These are phyloP conservation scores for Spermophilus dauricus DNA, from an alignment of 2,113 vertebrate species.

Conservation along the genomic window DNA sequence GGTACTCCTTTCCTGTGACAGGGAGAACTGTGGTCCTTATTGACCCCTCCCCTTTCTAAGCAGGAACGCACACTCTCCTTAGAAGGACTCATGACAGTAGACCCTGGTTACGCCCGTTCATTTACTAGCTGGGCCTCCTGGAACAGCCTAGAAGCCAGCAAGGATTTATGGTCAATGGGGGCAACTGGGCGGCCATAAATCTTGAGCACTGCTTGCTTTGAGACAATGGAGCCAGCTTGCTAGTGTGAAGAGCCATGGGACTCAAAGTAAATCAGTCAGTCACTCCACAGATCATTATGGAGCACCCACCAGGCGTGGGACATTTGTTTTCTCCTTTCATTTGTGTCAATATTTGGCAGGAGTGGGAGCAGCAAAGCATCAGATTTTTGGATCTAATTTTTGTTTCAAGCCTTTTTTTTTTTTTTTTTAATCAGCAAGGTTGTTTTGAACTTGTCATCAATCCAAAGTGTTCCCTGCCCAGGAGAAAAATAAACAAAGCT, in stretches of 20 bases:
- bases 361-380: neutral
- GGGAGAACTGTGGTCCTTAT: neutral
- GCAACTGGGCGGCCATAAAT: constrained; percentile 32
- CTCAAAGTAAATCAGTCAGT: neutral
- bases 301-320: neutral
- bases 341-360: constrained; percentile 42
- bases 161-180: neutral
- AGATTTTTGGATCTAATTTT: neutral
- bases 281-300: neutral
- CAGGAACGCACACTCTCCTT: neutral
- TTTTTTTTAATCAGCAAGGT: neutral
- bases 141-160: neutral
- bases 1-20: neutral
- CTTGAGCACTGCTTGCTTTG: constrained; percentile 3
- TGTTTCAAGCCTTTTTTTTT: neutral
- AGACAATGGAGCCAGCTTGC: neutral
- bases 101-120: neutral
- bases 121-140: neutral
- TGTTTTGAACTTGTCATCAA: neutral
- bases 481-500: neutral
- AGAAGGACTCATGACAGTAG: neutral
- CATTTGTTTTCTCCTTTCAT: neutral
- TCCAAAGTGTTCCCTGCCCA: neutral
- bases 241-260: neutral
- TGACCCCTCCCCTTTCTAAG: neutral